A percentile compares a stretch with the other conserved stretches of the same genome.
phyloP scores from a whole-genome alignment of 2,888 invertebrate species.

The Oscheius sp. region DNA sequence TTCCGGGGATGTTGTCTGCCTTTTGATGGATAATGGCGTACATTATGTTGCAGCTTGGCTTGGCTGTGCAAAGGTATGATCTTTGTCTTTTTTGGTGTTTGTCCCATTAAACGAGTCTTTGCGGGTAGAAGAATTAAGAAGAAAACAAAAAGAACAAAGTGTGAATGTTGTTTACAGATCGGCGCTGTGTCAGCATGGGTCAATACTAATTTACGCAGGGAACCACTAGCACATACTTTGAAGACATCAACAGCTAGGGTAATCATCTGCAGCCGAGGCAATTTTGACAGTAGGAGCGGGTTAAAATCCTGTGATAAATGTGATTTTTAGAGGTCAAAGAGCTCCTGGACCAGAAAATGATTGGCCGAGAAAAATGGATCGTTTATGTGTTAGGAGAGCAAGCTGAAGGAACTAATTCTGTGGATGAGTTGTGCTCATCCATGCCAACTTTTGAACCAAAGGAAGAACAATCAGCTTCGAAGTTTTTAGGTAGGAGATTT shows the following conservation, averaged over 20 bases:
- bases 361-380: constrained; percentile 2
- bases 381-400: constrained; percentile 17
- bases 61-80: constrained; percentile 82
- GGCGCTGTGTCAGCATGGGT: constrained; percentile 82
- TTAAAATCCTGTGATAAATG: not conserved
- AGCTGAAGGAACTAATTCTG: constrained; percentile 19
- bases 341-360: constrained; percentile 4
- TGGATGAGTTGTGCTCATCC: constrained; percentile 24
- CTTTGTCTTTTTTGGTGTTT: not conserved
- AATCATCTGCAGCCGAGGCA: constrained; percentile 18
- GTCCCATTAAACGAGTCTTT: not conserved
- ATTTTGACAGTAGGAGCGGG: constrained; percentile 17
- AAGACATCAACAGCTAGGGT: constrained; percentile 66
- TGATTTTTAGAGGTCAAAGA: constrained; percentile 20
- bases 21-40: constrained; percentile 90
- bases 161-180: constrained; percentile 57
- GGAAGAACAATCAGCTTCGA: not conserved
- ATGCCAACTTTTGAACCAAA: constrained; percentile 22
- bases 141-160: not conserved
- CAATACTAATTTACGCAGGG: constrained; percentile 88
- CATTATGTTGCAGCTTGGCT: constrained; percentile 92
- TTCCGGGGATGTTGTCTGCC: constrained; percentile 85
- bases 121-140: not conserved
- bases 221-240: constrained; percentile 86
- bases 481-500: not conserved